Conservation (phyloP, 1,140 invertebrate species). For the Heliothis subflexa region DNA sequence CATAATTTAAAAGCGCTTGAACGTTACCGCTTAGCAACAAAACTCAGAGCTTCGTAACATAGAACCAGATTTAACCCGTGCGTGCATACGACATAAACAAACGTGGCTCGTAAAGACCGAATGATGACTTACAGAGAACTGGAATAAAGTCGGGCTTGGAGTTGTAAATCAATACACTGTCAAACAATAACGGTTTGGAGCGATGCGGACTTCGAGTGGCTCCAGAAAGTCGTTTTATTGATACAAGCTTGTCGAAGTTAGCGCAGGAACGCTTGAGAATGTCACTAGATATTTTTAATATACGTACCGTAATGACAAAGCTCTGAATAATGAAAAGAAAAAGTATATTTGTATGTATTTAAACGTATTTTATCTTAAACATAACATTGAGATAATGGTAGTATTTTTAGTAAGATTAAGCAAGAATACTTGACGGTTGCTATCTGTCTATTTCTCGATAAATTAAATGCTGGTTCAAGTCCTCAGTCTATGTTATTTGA, state of each 20-base stretch:
- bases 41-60: conserved; percentile 41
- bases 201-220: conserved; percentile 44
- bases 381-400: neutral
- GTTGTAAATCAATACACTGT: conserved; percentile 74
- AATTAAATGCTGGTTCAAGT: neutral
- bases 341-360: neutral
- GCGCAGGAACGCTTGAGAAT: neutral
- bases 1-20: conserved; percentile 17
- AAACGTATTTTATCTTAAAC: neutral
- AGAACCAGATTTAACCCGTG: conserved; percentile 54
- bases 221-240: conserved; percentile 3
- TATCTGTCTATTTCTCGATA: neutral
- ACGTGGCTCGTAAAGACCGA: conserved; percentile 69
- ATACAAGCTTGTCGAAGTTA: conserved; percentile 1
- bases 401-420: neutral
- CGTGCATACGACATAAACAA: conserved; percentile 67
- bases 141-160: conserved; percentile 71
- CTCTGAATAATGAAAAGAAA: neutral
- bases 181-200: conserved; percentile 65
- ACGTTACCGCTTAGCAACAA: conserved; percentile 38
- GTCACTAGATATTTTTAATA: conserved; percentile 10
- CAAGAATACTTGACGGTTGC: neutral
- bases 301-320: neutral
- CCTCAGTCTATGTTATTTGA: neutral
- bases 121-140: conserved; percentile 75